These are phyloP conservation scores for Pelodiscus sinensis DNA, from an alignment of 2,113 vertebrate genomes.

Conservation along the genomic window DNA sequence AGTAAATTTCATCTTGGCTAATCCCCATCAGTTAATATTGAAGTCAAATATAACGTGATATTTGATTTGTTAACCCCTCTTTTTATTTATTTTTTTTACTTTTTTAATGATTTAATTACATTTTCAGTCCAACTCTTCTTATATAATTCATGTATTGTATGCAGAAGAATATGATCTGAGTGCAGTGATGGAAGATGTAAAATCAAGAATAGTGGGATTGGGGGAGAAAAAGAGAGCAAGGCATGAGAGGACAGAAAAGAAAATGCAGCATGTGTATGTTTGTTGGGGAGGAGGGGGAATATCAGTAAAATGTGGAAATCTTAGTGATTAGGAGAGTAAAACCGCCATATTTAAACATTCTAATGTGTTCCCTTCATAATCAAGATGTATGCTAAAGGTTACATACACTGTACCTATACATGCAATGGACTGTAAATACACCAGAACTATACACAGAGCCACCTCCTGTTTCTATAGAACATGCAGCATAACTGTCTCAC, in stretches of 20 bases:
- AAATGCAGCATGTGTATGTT: not conserved
- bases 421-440: not conserved
- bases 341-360: not conserved
- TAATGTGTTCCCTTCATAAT: not conserved
- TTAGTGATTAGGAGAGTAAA: not conserved
- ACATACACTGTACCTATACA: not conserved
- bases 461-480: not conserved
- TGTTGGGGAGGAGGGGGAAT: not conserved
- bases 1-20: constrained; percentile 79
- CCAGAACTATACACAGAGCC: not conserved
- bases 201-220: constrained; percentile 18
- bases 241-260: constrained; percentile 12
- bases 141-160: constrained; percentile 14
- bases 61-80: constrained; percentile 69
- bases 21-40: constrained; percentile 77
- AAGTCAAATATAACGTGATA: constrained; percentile 73
- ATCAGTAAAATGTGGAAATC: not conserved
- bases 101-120: constrained; percentile 76
- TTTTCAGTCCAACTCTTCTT: constrained; percentile 53
- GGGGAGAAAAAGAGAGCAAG: not conserved
- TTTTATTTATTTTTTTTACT: constrained; percentile 50
- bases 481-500: not conserved
- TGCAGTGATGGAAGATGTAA: constrained; percentile 28
- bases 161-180: constrained; percentile 41
- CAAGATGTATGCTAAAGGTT: not conserved